A percentile compares a stretch with the other conserved stretches of the same genome.
Conservation (phyloP, 2,113 vertebrate species). For the Vidua chalybeata region DNA sequence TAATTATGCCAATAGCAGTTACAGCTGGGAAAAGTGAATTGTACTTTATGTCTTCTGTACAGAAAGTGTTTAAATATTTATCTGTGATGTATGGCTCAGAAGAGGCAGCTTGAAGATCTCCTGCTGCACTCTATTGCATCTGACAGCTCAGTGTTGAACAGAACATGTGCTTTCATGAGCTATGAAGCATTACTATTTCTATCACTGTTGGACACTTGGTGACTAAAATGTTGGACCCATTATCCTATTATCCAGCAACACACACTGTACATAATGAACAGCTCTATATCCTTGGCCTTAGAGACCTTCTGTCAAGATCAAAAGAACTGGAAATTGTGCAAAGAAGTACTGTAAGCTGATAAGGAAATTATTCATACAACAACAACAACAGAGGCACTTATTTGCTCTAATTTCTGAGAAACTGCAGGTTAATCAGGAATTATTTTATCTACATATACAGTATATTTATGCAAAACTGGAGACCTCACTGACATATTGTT, state of each 20-base stretch:
- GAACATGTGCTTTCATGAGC: not conserved
- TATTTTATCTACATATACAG: not conserved
- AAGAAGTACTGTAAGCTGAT: not conserved
- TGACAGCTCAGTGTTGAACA: not conserved
- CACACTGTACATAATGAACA: not conserved
- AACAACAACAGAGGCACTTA: not conserved
- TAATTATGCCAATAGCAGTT: conserved; percentile 19
- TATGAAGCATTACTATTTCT: not conserved
- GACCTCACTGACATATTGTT: not conserved
- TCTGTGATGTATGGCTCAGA: not conserved
- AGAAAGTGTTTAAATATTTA: conserved; percentile 43
- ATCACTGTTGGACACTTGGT: not conserved
- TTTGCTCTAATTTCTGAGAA: not conserved
- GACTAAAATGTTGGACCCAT: not conserved
- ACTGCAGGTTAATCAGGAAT: not conserved
- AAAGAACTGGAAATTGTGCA: not conserved
- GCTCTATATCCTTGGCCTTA: not conserved
- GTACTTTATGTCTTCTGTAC: not conserved
- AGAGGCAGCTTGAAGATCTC: not conserved
- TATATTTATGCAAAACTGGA: not conserved
- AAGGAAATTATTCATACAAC: not conserved
- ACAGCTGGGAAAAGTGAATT: not conserved
- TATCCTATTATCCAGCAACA: not conserved
- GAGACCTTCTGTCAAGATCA: not conserved
- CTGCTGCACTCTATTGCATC: not conserved